Conservation (phyloP, 2,888 invertebrate genomes). For the Alloplasta piceator region DNA sequence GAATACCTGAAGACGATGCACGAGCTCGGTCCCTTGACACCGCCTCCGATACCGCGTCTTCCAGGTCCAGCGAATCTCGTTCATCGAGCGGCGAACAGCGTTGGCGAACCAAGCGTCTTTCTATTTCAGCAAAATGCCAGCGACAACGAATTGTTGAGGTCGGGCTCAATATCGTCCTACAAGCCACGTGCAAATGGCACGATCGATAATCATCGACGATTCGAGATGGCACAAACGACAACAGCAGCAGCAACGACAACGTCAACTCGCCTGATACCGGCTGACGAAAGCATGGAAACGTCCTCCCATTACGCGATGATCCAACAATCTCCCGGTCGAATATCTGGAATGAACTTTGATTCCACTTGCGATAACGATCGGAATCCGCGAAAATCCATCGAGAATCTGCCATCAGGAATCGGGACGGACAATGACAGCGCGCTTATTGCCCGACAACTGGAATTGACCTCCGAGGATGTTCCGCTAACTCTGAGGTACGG, state of each 20-base stretch:
- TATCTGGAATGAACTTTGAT: slow-evolving; percentile 45
- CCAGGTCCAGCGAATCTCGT: slow-evolving; percentile 26
- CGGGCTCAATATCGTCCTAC: slow-evolving; percentile 9
- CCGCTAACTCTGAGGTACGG: slow-evolving; percentile 30
- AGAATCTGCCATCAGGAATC: too few species aligned
- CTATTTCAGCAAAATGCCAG: slow-evolving; percentile 70
- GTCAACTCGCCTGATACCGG: slow-evolving; percentile 60
- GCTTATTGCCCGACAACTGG: slow-evolving; percentile 53
- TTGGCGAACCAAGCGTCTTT: slow-evolving; percentile 69
- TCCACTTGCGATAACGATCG: too few species aligned
- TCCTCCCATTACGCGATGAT: slow-evolving; percentile 65
- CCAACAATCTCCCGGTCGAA: slow-evolving; percentile 60
- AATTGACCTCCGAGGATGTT: slow-evolving; percentile 42
- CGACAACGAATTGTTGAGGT: not conserved
- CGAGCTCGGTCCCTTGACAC: slow-evolving; percentile 78
- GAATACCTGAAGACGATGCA: slow-evolving; percentile 78
- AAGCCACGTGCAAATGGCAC: slow-evolving; percentile 16
- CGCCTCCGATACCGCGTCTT: slow-evolving; percentile 71
- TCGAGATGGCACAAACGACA: slow-evolving; percentile 40
- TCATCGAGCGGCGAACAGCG: slow-evolving; percentile 48
- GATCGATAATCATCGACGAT: too few species aligned
- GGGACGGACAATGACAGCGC: slow-evolving; percentile 24
- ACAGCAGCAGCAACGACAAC: slow-evolving; percentile 3
- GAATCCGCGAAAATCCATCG: too few species aligned
- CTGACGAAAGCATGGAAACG: slow-evolving; percentile 72